Evolutionary conservation across 2,888 invertebrate species (phyloP), one percentile per base, ranked within the genome.

Genomic region (Elmis aenea): DNA sequence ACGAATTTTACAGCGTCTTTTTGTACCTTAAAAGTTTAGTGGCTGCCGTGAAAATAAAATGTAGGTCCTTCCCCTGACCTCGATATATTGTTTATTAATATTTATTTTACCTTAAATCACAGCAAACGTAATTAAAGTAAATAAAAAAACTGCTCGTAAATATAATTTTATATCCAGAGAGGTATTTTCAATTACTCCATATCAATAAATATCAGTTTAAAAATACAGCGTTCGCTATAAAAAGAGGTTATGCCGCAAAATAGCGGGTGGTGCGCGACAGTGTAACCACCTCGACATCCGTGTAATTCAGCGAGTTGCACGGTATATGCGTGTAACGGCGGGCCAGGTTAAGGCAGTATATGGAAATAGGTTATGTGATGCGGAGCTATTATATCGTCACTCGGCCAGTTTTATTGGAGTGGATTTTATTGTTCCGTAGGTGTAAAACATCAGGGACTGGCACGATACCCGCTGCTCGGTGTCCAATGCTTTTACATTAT

Each of bases 341-440:
- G 23, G 35, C 37, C 32, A 27, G 28, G 26, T 38, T 33, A 31
- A 35, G 33, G 25, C 28, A 30, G 29, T 33, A 25, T 36, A 29
- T 34, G 38, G 26, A 39, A 38, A 43, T 39, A 23, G 38, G 43
- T 32, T 38, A 30, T 40, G 42, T 42, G 48, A 48, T 48, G 37
- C 31, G 25, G 35, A 30, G 38, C 41, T 42, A 47, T 54, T 54
- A 56, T 51, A 54, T 56, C 54, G 54, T 56, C 52, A 54, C 52
- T 51, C 42, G 44, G 48, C 48, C 54, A 49, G 54, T 55, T 61
- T 61, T 59, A 60, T 60, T 59, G 53, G 51, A 57, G 51, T 48
- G 49, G 58, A 60, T 61, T 60, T 60, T 56, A 61, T 61, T 60
- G 54, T 59, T 54, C 57, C 50, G 59, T 58, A 61, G 61, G 61